These are phyloP conservation scores for Coenobita brevimanus DNA, from an alignment of 1,140 invertebrate species.

Conservation along the genomic window DNA sequence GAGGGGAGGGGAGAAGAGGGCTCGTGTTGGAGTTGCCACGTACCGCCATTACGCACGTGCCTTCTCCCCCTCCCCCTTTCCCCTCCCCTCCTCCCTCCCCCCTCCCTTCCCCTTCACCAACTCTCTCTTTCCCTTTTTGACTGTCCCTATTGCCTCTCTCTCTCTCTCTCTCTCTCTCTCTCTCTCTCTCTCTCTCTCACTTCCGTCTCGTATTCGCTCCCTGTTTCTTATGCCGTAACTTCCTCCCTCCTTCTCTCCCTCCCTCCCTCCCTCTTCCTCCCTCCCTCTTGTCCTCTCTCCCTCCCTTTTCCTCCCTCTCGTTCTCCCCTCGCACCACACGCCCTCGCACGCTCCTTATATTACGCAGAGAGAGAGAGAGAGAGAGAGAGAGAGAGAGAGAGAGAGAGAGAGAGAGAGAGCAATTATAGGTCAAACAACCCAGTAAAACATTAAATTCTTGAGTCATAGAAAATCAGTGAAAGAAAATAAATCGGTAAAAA, in stretches of 20 bases:
- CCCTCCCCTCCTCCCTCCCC: background rate
- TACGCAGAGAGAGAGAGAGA: background rate
- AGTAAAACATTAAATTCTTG: too few relatives aligned
- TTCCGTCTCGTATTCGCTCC: too few relatives aligned
- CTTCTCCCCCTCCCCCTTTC: background rate
- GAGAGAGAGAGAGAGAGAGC: background rate
- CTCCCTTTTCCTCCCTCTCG: background rate
- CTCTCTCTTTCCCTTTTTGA: background rate
- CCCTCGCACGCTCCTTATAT: background rate
- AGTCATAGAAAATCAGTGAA: too few relatives aligned
- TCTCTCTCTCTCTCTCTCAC: background rate
- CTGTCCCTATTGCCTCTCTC: background rate
- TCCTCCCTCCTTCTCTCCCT: background rate
- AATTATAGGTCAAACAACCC: background rate
- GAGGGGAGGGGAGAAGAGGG: background rate
- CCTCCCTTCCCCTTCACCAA: background rate
- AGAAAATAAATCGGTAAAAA: too few relatives aligned
- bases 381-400: background rate
- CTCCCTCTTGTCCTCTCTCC: background rate
- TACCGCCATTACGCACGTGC: too few relatives aligned
- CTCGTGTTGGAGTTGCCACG: too few relatives aligned
- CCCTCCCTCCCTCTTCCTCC: background rate
- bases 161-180: background rate
- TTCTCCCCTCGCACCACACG: background rate
- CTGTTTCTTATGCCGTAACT: background rate